These are phyloP conservation scores for Bombus huntii DNA, from an alignment of 1,140 invertebrate genomes.

Conservation along the genomic window DNA sequence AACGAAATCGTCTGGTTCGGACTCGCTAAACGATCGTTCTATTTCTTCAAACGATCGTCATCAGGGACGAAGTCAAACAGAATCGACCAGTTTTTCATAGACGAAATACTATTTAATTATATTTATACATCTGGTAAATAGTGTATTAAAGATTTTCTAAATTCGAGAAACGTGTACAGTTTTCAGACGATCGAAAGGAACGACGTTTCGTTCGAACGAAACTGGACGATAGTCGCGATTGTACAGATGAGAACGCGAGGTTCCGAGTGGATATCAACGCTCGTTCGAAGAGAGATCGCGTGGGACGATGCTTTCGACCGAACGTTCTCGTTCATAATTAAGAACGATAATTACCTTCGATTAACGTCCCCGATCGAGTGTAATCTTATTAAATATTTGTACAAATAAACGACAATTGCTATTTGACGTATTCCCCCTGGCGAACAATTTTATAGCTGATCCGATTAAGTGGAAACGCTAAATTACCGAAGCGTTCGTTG, in stretches of 20 bases:
- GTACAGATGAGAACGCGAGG: conserved; percentile 8
- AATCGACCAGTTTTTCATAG: background rate
- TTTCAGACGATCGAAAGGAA: background rate
- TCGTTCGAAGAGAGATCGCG: conserved; percentile 38
- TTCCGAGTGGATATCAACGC: conserved; percentile 41
- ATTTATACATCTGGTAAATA: background rate
- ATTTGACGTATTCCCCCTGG: background rate
- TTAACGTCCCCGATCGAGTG: background rate
- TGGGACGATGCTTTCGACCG: background rate
- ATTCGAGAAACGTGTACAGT: background rate
- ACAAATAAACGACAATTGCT: conserved; percentile 40
- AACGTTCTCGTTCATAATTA: background rate
- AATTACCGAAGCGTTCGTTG: background rate
- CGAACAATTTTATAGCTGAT: background rate
- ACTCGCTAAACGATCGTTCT: conserved; percentile 19
- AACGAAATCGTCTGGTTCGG: conserved; percentile 63
- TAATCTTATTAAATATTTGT: conserved; percentile 52
- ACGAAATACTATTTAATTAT: background rate
- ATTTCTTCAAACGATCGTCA: background rate
- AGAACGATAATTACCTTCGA: conserved; percentile 1
- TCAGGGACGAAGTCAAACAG: too few relatives aligned
- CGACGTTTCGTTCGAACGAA: too few relatives aligned
- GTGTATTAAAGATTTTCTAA: background rate
- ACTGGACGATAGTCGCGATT: background rate
- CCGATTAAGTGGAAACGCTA: background rate